These are phyloP conservation scores for Tetramorium parvispinum DNA, from an alignment of 1,140 invertebrate genomes.

Conservation along the genomic window DNA sequence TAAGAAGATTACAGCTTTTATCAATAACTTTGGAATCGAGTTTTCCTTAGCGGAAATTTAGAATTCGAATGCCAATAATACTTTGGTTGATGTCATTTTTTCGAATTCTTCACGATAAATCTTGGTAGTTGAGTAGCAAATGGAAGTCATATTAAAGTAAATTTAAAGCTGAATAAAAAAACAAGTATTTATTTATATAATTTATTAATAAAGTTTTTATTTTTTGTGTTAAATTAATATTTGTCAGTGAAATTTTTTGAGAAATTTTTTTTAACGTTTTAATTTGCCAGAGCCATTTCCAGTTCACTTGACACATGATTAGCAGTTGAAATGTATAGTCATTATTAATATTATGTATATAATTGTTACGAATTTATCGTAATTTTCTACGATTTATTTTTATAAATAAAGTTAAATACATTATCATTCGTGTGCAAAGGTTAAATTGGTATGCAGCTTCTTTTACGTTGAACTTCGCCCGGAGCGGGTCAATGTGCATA, in stretches of 20 bases:
- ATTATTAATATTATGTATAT: background rate
- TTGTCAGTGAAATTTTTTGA: background rate
- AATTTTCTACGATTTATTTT: background rate
- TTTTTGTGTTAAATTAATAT: background rate
- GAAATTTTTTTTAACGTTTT: background rate
- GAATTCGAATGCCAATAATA: background rate
- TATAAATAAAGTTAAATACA: background rate
- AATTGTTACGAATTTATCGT: background rate
- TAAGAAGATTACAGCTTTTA: background rate
- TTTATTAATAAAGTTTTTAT: background rate
- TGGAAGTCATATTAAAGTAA: background rate
- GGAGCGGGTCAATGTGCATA: slow-evolving; percentile 16
- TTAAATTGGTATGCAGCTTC: slow-evolving; percentile 19
- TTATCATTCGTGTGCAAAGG: background rate
- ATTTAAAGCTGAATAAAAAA: background rate
- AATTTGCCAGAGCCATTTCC: background rate
- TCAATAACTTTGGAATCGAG: background rate
- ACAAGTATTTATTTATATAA: background rate
- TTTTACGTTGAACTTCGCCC: background rate
- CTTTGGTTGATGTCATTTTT: background rate
- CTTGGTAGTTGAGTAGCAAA: background rate
- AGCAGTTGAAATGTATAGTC: background rate
- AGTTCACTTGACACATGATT: background rate
- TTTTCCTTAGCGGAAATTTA: background rate
- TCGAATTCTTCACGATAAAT: background rate